Evolutionary conservation across 2,888 invertebrate genomes (phyloP).

Genomic region (Rhagonycha fulva): DNA sequence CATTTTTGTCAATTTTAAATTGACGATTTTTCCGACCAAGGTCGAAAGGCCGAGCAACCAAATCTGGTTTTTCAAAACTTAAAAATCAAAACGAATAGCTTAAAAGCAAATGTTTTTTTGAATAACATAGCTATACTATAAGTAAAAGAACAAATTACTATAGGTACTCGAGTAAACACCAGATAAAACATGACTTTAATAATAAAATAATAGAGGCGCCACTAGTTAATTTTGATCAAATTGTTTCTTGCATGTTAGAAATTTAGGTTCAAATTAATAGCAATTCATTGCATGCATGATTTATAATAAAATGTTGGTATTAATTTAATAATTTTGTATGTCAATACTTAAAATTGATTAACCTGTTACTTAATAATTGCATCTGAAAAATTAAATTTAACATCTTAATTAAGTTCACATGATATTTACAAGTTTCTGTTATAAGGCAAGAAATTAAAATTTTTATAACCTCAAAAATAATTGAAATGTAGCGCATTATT

Average conservation of each 20-base stretch:
- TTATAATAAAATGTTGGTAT: not conserved
- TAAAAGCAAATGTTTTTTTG: not conserved
- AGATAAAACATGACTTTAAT: not conserved
- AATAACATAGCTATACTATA: not conserved
- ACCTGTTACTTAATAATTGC: not conserved
- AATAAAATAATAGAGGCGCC: not conserved
- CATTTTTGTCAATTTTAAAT: no score
- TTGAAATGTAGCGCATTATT: no score
- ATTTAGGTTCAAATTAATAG: not conserved
- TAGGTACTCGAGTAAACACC: not conserved
- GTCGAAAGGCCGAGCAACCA: no score
- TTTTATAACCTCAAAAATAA: no score
- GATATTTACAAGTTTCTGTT: not conserved
- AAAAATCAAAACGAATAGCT: not conserved
- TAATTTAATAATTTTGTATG: not conserved
- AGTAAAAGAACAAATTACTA: not conserved
- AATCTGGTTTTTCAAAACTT: no score
- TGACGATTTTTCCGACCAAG: no score
- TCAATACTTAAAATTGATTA: not conserved
- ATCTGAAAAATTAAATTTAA: not conserved
- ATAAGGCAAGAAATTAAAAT: not conserved
- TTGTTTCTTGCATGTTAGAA: not conserved
- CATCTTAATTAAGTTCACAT: not conserved
- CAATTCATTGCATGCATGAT: not conserved
- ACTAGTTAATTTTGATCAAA: not conserved